Evolutionary conservation across 2,888 invertebrate species (phyloP), one percentile per base, ranked within the genome.

Genomic region (Trimorus sp.): DNA sequence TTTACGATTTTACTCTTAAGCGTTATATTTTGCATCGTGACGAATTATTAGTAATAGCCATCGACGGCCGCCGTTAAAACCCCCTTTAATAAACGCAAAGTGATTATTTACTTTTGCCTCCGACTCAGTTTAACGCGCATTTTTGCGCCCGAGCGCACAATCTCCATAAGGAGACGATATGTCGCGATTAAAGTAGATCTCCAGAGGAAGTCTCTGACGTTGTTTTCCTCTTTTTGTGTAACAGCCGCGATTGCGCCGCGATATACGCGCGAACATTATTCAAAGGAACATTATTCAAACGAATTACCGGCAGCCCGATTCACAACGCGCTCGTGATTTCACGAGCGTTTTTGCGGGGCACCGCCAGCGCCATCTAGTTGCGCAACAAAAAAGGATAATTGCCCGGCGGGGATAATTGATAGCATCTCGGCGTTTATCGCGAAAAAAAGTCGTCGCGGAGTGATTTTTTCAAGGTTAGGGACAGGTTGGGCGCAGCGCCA

Each of bases 271-370:
- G 51, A 54, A 53, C 45, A 71, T 62, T 71, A 68, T 74, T 63
- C 73, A 70, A 53, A 42, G 36, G 71, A 69, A n/a, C n/a, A n/a
- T n/a, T n/a, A n/a, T n/a, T n/a, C n/a, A n/a, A 76, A 54, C 60
- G 58, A 69, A 58, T 71, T 60, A 15, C 15, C 51, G 48, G 16
- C 53, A 48, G 69, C 40, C 36, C 14, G 40, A 51, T 51, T 58
- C 51, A 58, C 11, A 68, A 58, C n/a, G 40, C 40, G 14, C 15
- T 36, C 38, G 4, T 37, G 11, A 63, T 49, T 38, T 38, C 7
- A 62, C 62, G 15, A 51, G 48, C 14, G 36, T 62, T 62, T 62
- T 62, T 63, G 7, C n/a, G 9, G 26, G 26, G 26, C 26, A 3
- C 56, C 1, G 7, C 36, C 26, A 59, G 14, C 56, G 56, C 56